Evolutionary conservation across 2,888 invertebrate species (phyloP).

Genomic region (Troides oblongomaculatus): DNA sequence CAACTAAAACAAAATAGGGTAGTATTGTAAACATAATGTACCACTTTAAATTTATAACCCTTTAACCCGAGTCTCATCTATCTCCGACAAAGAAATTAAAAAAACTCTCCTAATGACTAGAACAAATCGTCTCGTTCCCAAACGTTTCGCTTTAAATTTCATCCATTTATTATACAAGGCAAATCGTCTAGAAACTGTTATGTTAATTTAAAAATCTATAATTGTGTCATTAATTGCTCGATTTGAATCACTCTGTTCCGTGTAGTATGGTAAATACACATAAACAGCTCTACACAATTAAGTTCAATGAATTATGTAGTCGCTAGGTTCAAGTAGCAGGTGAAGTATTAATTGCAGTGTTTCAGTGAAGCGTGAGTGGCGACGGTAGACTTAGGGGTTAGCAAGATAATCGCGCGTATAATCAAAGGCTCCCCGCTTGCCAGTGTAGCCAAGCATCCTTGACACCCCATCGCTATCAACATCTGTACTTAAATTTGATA

Average conservation of each 20-base stretch:
- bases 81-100: background rate
- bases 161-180: background rate
- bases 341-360: slow-evolving; percentile 5
- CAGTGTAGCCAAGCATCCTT: background rate
- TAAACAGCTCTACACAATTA: background rate
- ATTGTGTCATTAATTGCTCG: background rate
- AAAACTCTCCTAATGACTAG: background rate
- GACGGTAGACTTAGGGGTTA: background rate
- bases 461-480: background rate
- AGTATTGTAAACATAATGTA: too few relatives aligned
- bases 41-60: background rate
- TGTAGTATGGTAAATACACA: background rate
- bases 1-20: too few relatives aligned
- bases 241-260: background rate
- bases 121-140: slow-evolving; percentile 1
- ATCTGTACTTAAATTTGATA: too few relatives aligned
- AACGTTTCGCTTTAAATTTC: background rate
- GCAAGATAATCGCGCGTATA: slow-evolving; percentile 9
- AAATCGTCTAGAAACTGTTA: background rate
- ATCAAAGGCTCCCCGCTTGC: slow-evolving; percentile 9
- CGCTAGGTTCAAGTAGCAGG: background rate
- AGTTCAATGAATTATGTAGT: background rate
- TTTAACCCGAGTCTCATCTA: background rate
- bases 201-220: background rate
- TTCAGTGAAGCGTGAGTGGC: slow-evolving; percentile 4